Conservation (phyloP, 2,113 vertebrate genomes). For the Piprites chloris region DNA sequence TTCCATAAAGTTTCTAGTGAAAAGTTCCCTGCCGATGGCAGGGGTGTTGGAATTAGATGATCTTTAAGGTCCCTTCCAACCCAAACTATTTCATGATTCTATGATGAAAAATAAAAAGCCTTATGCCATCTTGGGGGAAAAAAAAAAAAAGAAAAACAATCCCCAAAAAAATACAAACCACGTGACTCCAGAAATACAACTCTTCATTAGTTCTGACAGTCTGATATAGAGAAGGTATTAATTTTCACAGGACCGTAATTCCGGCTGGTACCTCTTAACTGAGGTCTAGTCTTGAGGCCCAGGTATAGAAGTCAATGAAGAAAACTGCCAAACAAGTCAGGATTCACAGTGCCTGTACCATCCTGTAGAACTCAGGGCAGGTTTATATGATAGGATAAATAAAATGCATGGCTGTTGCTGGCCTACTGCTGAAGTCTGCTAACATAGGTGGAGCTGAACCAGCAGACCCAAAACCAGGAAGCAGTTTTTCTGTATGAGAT, state of each 20-base stretch:
- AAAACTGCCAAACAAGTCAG: neutral
- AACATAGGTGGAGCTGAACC: neutral
- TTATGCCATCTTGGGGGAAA: neutral
- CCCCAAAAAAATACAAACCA: neutral
- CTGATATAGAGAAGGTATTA: neutral
- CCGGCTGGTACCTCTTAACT: neutral
- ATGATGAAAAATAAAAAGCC: neutral
- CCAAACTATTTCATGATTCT: neutral
- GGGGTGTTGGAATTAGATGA: fast-evolving
- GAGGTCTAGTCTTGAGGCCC: neutral
- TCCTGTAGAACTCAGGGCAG: neutral
- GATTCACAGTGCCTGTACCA: neutral
- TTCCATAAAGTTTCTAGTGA: neutral
- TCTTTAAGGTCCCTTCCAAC: neutral
- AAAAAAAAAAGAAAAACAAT: neutral
- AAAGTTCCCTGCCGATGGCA: neutral
- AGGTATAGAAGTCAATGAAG: neutral
- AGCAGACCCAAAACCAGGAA: neutral
- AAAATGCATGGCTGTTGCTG: fast-evolving
- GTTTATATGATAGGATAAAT: neutral
- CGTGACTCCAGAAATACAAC: neutral
- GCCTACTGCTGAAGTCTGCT: neutral
- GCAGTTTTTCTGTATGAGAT: neutral
- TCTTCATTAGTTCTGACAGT: neutral
- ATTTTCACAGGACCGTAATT: neutral